phyloP scores from a whole-genome alignment of 2,113 vertebrate species.

The Astatoreochromis straeleni region DNA sequence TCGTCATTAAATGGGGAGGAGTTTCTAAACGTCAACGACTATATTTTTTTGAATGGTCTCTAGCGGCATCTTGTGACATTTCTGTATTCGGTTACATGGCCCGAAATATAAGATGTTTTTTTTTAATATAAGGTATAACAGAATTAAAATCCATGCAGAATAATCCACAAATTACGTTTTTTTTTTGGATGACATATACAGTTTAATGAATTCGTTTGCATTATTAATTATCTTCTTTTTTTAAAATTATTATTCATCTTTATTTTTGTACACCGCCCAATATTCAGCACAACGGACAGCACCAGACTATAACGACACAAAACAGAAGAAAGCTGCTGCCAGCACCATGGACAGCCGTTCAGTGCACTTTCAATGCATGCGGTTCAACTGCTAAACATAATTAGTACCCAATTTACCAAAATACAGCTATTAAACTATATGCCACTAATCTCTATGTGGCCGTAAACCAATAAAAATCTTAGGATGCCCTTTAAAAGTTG shows the following conservation, averaged over 20 bases:
- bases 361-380: neutral
- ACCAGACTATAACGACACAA: neutral
- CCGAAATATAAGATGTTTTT: neutral
- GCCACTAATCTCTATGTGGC: neutral
- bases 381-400: neutral
- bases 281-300: neutral
- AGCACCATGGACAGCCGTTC: slow-evolving; percentile 11
- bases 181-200: neutral
- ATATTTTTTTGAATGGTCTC: slow-evolving; percentile 44
- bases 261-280: neutral
- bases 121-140: neutral
- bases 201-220: neutral
- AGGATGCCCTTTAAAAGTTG: neutral
- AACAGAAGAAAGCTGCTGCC: neutral
- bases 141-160: neutral
- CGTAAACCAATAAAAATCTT: neutral
- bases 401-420: neutral
- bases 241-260: neutral
- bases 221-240: fast-evolving
- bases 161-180: neutral
- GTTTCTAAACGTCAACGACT: neutral
- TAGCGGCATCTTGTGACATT: slow-evolving; percentile 51
- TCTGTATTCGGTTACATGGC: neutral
- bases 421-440: neutral
- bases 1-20: slow-evolving; percentile 20